Conservation (phyloP, 1,140 invertebrate genomes). For the Bombus huntii region DNA sequence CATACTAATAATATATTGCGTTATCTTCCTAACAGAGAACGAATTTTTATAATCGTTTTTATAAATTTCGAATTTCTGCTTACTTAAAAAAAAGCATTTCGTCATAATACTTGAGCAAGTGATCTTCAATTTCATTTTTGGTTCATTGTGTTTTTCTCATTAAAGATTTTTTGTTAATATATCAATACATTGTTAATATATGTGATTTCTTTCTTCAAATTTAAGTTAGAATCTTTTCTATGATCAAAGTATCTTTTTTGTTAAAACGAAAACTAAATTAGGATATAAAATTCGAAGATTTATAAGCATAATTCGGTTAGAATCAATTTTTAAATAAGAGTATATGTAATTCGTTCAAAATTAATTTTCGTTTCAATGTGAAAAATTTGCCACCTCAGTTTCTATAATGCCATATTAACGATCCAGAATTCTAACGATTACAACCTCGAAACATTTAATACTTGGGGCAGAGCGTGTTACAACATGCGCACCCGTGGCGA, state of each 20-base stretch:
- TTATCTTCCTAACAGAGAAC: background rate
- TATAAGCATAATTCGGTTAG: background rate
- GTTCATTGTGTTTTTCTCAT: background rate
- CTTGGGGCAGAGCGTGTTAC: background rate
- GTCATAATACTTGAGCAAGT: background rate
- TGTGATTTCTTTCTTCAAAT: background rate
- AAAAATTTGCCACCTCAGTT: background rate
- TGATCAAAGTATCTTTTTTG: background rate
- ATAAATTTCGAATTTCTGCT: conserved; percentile 35
- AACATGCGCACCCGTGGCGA: conserved; percentile 10
- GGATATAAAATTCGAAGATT: background rate
- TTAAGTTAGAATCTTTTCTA: background rate
- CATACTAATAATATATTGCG: background rate
- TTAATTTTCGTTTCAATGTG: background rate
- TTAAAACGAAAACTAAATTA: background rate
- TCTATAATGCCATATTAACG: background rate
- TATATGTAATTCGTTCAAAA: background rate
- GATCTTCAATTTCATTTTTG: background rate
- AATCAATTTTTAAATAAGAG: background rate
- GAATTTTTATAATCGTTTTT: conserved; percentile 8
- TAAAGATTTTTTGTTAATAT: background rate
- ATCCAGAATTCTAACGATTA: conserved; percentile 21
- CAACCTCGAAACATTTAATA: conserved; percentile 48
- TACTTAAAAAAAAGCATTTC: background rate
- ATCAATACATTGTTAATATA: background rate